Evolutionary conservation across 2,888 invertebrate species (phyloP).

Genomic region (Cetonia aurata): DNA sequence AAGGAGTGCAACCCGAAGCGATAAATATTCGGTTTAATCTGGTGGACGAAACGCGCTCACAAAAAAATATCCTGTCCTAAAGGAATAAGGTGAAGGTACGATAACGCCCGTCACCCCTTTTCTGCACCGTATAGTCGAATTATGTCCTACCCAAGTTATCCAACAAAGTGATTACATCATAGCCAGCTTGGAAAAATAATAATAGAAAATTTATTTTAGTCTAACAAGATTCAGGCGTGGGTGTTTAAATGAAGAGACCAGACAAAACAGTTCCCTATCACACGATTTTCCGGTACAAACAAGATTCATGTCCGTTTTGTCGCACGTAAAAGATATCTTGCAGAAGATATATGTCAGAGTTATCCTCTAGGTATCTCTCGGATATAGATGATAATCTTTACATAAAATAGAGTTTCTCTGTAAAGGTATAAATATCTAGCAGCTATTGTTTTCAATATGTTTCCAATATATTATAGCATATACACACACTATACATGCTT

Average conservation of each 20-base stretch:
- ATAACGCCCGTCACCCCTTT: not conserved
- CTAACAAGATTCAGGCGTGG: not conserved
- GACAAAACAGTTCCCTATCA: too few species aligned
- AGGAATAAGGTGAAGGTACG: slow-evolving; percentile 15
- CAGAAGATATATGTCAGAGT: too few species aligned
- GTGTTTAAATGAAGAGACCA: not conserved
- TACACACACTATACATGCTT: too few species aligned
- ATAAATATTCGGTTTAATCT: slow-evolving; percentile 39
- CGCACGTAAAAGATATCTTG: too few species aligned
- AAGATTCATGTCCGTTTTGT: too few species aligned
- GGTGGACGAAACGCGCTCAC: slow-evolving; percentile 22
- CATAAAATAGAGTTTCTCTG: too few species aligned
- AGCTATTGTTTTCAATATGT: too few species aligned
- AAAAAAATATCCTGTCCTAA: slow-evolving; percentile 22
- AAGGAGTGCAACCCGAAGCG: slow-evolving; percentile 9
- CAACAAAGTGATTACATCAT: slow-evolving; percentile 14
- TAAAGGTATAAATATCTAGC: too few species aligned
- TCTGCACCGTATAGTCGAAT: slow-evolving; percentile 1
- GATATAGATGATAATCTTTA: too few species aligned
- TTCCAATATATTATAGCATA: too few species aligned
- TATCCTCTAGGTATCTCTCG: too few species aligned
- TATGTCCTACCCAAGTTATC: not conserved
- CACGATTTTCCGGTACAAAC: too few species aligned
- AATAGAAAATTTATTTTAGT: not conserved
- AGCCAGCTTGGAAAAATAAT: not conserved